Base-by-base conservation (phyloP, 2,113 vertebrate genomes). In the Oostethus manadensis region DNA sequence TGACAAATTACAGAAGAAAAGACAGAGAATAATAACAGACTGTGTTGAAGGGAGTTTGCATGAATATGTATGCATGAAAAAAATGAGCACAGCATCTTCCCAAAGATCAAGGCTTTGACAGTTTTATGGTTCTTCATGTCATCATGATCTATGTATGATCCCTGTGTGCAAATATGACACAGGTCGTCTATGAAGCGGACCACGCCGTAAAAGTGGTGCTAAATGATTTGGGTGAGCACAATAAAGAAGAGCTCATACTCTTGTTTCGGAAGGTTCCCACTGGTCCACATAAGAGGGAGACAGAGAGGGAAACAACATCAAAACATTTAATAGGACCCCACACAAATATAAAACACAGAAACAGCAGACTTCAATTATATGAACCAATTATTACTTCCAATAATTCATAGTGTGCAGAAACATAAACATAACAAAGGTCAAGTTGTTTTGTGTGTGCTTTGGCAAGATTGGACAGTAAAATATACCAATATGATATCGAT, bases 231-330 rank as follows among this genome's bases (percentile, higher is more conserved):
- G 70, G 61, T 61, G 74, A 82, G 80, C 77, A 80, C 81, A 82
- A 70, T 16, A 81, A 71, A 63, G 58, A 66, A 74, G 68, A 67
- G 74, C 73, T 83, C 84, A 47, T 88, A 88, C 86, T 88, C 78
- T 84, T 85, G 83, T 80, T 85, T 88, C 92, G 88, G 90, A 91
- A 93, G 90, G 91, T 93, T 86, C 92, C 92, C 91, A 90, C 62
- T 74, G 79, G 56, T 85, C 84, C 82, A 76, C 40, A 74, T 75
- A 64, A 73, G 78, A 76, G 68, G 78, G 69, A 75, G 77, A 81
- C 82, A 84, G 67, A 83, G 62, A 78, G 35, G 69, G 4, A 73
- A 55, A 82, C 48, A 7, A 70, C 70, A 63, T 80, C 77, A 71
- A 74, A 58, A 67, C 51, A 74, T 58, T 48, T 42, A 62, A 59